Evolutionary conservation across 2,888 invertebrate species (phyloP).

Genomic region (Apamea epomidion): DNA sequence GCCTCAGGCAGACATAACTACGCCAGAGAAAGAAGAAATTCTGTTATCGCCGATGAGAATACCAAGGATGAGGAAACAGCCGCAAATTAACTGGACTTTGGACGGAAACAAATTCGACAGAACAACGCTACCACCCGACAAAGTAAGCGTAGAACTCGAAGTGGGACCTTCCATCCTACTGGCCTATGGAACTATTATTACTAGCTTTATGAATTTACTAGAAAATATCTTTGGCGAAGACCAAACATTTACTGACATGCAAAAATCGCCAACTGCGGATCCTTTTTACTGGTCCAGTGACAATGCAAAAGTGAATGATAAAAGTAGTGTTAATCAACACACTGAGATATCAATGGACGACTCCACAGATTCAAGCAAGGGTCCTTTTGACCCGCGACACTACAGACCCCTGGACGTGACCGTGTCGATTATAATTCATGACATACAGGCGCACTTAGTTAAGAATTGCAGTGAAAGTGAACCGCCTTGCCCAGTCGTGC

Average conservation of each 20-base stretch:
- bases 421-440: constrained; percentile 98
- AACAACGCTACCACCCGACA: constrained; percentile 95
- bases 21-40: constrained; percentile 98
- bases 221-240: constrained; percentile 99
- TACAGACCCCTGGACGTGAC: constrained; percentile 97
- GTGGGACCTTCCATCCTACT: constrained; percentile 98
- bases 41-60: constrained; percentile 97
- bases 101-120: constrained; percentile 96
- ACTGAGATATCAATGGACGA: constrained; percentile 92
- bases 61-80: constrained; percentile 94
- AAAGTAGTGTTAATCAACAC: constrained; percentile 85
- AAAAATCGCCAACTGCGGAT: constrained; percentile 90
- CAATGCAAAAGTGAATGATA: constrained; percentile 82
- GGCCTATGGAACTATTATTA: constrained; percentile 97
- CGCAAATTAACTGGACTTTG: constrained; percentile 92
- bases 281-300: constrained; percentile 84
- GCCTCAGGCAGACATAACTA: constrained; percentile 97
- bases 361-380: constrained; percentile 90
- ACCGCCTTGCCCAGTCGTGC: constrained; percentile 97
- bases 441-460: constrained; percentile 98
- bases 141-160: constrained; percentile 97
- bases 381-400: constrained; percentile 95
- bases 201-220: constrained; percentile 96
- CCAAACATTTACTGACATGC: constrained; percentile 98
- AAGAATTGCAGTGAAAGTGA: constrained; percentile 97